These are phyloP conservation scores for Zygogramma bicolorata DNA, from an alignment of 2,888 invertebrate species.

Conservation along the genomic window DNA sequence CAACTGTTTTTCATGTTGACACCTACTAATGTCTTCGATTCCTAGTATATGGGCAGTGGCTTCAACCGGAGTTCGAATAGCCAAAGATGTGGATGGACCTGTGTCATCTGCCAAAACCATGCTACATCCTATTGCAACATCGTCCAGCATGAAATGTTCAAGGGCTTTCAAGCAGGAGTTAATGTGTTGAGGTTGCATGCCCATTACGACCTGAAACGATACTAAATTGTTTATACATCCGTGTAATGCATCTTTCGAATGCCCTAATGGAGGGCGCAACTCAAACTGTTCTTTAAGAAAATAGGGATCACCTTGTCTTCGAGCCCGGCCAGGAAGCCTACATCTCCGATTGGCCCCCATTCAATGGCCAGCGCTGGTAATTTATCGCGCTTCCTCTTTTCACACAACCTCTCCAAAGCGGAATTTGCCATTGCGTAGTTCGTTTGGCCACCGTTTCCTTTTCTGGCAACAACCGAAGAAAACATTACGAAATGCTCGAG, in stretches of 20 bases:
- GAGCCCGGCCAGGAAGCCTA: slow-evolving; percentile 37
- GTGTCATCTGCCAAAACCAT: slow-evolving; percentile 32
- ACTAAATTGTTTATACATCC: too few species aligned
- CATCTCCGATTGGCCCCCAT: slow-evolving; percentile 54
- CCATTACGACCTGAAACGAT: background rate
- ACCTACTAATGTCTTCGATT: slow-evolving; percentile 47
- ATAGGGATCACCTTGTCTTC: slow-evolving; percentile 12
- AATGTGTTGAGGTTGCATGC: slow-evolving; percentile 43
- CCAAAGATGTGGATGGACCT: background rate
- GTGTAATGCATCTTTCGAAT: background rate
- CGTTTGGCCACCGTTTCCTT: slow-evolving; percentile 53
- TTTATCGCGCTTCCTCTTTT: slow-evolving; percentile 46
- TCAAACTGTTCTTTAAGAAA: background rate
- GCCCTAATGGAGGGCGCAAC: background rate
- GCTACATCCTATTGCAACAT: slow-evolving; percentile 42
- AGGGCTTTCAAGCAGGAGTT: slow-evolving; percentile 44
- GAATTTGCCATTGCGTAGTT: slow-evolving; percentile 55
- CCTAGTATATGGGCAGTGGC: slow-evolving; percentile 49
- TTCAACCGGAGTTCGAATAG: slow-evolving; percentile 39
- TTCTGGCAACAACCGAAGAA: slow-evolving; percentile 50
- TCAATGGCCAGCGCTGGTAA: slow-evolving; percentile 52
- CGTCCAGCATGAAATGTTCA: slow-evolving; percentile 46
- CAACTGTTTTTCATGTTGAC: background rate
- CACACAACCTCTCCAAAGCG: slow-evolving; percentile 52
- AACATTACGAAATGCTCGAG: slow-evolving; percentile 56